Evolutionary conservation across 1,140 invertebrate genomes (phyloP), one percentile per base, ranked within the genome.

Genomic region (Atta cephalotes): DNA sequence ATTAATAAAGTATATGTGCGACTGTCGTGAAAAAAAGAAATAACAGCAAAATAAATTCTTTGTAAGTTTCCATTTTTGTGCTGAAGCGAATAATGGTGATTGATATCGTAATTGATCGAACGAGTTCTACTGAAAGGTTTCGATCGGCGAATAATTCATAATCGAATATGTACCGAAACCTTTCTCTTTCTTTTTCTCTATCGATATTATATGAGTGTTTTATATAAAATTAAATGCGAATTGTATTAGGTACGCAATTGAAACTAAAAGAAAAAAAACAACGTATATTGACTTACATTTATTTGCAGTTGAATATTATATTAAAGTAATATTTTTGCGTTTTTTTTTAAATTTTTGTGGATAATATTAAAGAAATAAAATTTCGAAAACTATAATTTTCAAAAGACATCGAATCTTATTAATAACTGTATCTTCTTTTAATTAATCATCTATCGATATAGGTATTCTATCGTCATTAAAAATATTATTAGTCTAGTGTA

Each of bases 81-180:
- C 6, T 9, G 49, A 58, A 68, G 51, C 65, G 63, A 56, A 25
- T 80, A 80, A 70, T 70, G 31, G 2, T 56, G 14, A 58, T 16
- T 14, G 51, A 80, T 80, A 45, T 80, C n/a, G 21, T 14, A n/a
- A 49, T 39, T 70, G 63, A 70, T 70, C 14, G 49, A 56, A 56
- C 28, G 62, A 56, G 66, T 70, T 56, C 49, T 53, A 53, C 63
- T 25, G 63, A 70, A 80, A 68, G 58, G 35, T 68, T 80, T 53
- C n/a, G 58, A 62, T 39, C 74, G 58, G 39, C 77, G 78, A 80
- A 68, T 80, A 80, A 80, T 80, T 80, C n/a, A 80, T 70, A 49
- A 70, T 49, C 25, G 21, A 63, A 63, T 21, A 35, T 56, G 31
- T 80, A 56, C 70, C 49, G n/a, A 53, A 70, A 70, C 1, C 14